phyloP scores from a whole-genome alignment of 2,113 vertebrate species.

The Epinephelus moara region DNA sequence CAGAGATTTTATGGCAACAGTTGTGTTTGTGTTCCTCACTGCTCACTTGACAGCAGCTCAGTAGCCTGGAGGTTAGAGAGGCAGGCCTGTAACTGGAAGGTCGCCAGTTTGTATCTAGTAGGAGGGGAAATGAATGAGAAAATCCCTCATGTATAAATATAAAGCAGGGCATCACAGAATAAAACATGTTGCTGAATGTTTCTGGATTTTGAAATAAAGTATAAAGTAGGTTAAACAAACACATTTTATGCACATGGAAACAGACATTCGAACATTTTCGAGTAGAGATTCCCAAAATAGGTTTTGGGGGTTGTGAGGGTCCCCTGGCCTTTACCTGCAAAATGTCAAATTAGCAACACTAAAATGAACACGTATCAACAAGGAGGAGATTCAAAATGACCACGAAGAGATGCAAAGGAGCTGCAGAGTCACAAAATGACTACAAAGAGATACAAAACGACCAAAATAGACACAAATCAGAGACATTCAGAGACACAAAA shows the following conservation, averaged over 20 bases:
- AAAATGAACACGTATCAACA: too few relatives aligned
- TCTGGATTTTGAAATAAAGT: constrained; percentile 10
- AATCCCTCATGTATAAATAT: constrained; percentile 42
- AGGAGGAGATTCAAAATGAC: too few relatives aligned
- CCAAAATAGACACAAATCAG: too few relatives aligned
- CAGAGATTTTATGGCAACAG: constrained; percentile 14
- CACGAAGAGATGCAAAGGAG: too few relatives aligned
- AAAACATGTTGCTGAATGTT: neutral
- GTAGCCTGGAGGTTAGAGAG: constrained; percentile 53
- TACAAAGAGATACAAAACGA: too few relatives aligned
- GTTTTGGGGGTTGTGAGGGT: neutral
- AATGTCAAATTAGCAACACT: too few relatives aligned
- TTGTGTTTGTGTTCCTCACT: constrained; percentile 14
- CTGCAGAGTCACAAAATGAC: too few relatives aligned
- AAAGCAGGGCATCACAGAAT: constrained; percentile 35
- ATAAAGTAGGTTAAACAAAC: neutral
- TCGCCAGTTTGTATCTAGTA: constrained; percentile 53
- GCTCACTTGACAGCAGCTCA: constrained; percentile 34
- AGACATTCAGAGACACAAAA: too few relatives aligned
- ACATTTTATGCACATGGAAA: neutral
- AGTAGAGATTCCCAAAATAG: neutral
- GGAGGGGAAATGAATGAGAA: constrained; percentile 54
- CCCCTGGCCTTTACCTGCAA: too few relatives aligned
- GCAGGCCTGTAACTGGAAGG: constrained; percentile 58
- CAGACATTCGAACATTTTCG: neutral